These are phyloP conservation scores for Podiceps cristatus DNA, from an alignment of 2,113 vertebrate genomes.

Conservation along the genomic window DNA sequence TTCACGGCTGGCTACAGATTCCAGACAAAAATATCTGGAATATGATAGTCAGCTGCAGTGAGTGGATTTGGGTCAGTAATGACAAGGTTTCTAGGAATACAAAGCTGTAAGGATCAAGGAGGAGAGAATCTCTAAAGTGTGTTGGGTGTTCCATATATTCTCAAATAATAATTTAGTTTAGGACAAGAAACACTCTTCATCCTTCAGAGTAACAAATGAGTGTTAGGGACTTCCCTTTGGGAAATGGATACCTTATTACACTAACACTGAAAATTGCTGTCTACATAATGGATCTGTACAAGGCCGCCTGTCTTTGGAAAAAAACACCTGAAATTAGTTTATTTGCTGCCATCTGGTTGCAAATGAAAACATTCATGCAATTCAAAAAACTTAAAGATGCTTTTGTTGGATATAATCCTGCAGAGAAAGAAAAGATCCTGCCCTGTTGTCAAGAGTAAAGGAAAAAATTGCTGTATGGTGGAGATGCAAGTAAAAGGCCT, in stretches of 20 bases:
- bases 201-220: not conserved
- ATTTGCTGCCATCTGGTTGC: not conserved
- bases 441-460: not conserved
- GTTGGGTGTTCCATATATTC: not conserved
- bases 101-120: not conserved
- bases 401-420: not conserved
- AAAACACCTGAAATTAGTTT: not conserved
- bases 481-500: not conserved
- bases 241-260: not conserved
- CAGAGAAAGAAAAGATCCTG: not conserved
- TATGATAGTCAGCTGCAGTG: not conserved
- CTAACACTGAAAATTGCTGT: not conserved
- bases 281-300: not conserved
- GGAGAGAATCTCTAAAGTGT: not conserved
- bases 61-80: not conserved
- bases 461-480: not conserved
- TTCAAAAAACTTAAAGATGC: not conserved
- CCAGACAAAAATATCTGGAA: not conserved
- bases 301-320: not conserved
- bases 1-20: not conserved
- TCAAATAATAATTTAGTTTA: not conserved
- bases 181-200: not conserved
- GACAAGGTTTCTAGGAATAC: not conserved
- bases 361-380: not conserved
- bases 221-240: not conserved